Percentiles rank a stretch among this genome's conserved stretches.
Evolutionary conservation across 1,140 invertebrate species (phyloP).

Genomic region (Apocrypta bakeri): DNA sequence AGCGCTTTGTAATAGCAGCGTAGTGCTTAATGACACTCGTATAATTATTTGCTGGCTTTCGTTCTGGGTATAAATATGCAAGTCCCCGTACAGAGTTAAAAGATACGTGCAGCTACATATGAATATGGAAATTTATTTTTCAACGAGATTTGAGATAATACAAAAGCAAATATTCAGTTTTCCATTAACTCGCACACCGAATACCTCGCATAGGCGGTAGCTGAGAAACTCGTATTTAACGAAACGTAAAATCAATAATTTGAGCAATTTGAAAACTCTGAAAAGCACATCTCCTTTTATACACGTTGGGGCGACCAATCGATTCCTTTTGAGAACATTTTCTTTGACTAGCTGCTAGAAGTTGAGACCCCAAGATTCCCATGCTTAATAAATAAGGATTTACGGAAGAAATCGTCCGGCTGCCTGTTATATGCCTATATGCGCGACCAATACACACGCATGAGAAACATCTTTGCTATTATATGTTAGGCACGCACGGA

Average conservation of each 20-base stretch:
- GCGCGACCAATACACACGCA: background rate
- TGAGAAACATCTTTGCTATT: constrained; percentile 44
- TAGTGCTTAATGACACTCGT: constrained; percentile 22
- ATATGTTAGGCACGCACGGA: constrained; percentile 52
- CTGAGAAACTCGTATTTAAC: constrained; percentile 27
- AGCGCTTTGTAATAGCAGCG: background rate
- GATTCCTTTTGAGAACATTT: constrained; percentile 31
- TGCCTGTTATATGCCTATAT: background rate
- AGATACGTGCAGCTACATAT: background rate
- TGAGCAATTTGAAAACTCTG: constrained; percentile 35
- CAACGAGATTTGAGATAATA: too few species aligned
- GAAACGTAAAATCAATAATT: constrained; percentile 46
- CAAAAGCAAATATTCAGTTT: background rate
- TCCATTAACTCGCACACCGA: too few species aligned
- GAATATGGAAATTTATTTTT: background rate
- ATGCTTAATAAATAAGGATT: constrained; percentile 49
- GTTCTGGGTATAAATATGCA: background rate
- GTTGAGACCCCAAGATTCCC: constrained; percentile 5
- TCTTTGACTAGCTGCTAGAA: background rate
- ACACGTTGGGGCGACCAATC: constrained; percentile 5
- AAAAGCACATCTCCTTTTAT: constrained; percentile 4
- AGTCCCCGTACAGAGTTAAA: background rate
- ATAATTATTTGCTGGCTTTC: constrained; percentile 23
- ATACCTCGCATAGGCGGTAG: too few species aligned
- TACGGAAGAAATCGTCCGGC: constrained; percentile 40